A percentile compares a stretch with the other conserved stretches of the same genome.
Evolutionary conservation across 2,113 vertebrate genomes (phyloP).

Genomic region (Myxocyprinus asiaticus): DNA sequence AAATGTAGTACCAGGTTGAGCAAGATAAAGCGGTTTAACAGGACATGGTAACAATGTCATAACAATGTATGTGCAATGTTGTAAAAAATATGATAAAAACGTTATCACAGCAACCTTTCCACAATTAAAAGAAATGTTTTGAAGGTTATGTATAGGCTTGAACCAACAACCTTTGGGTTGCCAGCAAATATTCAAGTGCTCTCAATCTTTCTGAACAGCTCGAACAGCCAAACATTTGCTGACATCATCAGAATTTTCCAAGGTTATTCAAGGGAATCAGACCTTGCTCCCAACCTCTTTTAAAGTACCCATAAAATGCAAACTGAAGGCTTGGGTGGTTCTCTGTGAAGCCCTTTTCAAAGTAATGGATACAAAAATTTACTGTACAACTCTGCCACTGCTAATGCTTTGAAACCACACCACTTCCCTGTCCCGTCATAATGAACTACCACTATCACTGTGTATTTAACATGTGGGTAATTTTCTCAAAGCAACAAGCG

Average conservation of each 20-base stretch:
- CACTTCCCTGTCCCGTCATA: not conserved
- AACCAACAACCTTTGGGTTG: too few species aligned
- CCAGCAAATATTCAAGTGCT: not conserved
- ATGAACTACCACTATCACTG: slow-evolving; percentile 1
- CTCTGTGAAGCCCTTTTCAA: not conserved
- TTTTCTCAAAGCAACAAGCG: not conserved
- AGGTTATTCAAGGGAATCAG: not conserved
- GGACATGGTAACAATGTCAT: too few species aligned
- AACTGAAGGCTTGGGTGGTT: too few species aligned
- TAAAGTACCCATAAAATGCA: not conserved
- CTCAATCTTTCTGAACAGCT: not conserved
- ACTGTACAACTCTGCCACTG: not conserved
- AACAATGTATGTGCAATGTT: too few species aligned
- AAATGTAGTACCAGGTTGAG: too few species aligned
- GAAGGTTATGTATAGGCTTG: too few species aligned
- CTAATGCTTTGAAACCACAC: not conserved
- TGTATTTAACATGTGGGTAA: slow-evolving; percentile 6
- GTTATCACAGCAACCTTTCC: too few species aligned
- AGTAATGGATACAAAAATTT: not conserved
- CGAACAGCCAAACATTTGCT: not conserved
- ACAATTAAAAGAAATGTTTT: too few species aligned
- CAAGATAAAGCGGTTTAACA: too few species aligned
- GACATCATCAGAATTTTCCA: not conserved
- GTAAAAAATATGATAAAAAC: too few species aligned
- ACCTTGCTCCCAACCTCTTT: not conserved